Evolutionary conservation across 2,797 vertebrate species (phyloP).

Genomic region (Odontamblyopus rebecca): DNA sequence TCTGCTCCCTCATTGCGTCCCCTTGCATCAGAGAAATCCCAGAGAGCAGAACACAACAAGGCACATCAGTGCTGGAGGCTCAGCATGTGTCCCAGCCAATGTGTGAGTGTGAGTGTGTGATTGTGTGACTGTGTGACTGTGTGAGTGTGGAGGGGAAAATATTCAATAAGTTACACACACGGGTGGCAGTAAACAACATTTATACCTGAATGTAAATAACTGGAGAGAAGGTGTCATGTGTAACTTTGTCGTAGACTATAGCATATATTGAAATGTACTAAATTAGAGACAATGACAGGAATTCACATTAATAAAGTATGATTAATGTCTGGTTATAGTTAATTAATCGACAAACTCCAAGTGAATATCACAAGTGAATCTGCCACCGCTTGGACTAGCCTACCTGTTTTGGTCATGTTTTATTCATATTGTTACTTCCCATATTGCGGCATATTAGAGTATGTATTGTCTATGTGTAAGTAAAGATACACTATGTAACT

Average conservation of each 20-base stretch:
- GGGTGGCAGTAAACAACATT: neutral
- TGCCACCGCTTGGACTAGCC: no score
- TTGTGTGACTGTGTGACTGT: no score
- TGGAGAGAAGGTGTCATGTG: neutral
- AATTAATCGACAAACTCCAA: no score
- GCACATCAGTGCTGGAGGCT: slow-evolving; percentile 41
- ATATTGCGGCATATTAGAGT: no score
- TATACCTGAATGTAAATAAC: slow-evolving; percentile 2
- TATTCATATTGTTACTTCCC: no score
- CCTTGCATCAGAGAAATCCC: slow-evolving; percentile 83
- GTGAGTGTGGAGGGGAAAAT: slow-evolving; percentile 11
- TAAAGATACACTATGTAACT: no score
- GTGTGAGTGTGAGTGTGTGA: neutral
- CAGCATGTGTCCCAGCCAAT: slow-evolving; percentile 6
- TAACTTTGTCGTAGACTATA: neutral
- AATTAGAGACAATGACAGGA: neutral
- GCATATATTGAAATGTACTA: neutral
- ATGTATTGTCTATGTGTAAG: no score
- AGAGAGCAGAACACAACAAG: slow-evolving; percentile 59
- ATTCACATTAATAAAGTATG: no score
- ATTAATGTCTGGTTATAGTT: no score
- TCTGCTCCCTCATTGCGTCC: slow-evolving; percentile 77
- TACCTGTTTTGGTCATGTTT: no score
- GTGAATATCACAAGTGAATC: no score
- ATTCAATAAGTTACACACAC: neutral